phyloP scores from a whole-genome alignment of 2,888 invertebrate genomes.

The Dendrolimus pini region DNA sequence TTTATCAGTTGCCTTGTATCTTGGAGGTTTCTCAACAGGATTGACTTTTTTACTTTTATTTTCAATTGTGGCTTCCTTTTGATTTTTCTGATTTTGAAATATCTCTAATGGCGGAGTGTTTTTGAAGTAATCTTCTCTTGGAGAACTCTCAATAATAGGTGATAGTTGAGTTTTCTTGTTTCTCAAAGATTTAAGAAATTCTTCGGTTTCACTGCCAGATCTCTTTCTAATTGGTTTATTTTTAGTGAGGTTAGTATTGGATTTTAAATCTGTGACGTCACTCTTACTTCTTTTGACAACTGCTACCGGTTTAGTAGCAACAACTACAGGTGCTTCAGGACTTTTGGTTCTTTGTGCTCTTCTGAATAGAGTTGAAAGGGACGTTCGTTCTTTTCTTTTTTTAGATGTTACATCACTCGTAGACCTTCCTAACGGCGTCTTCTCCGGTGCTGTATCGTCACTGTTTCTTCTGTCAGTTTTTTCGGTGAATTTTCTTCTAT shows the following conservation, averaged over 20 bases:
- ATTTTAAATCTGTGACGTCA: conserved; percentile 80
- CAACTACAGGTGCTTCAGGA: conserved; percentile 68
- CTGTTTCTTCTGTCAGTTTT: conserved; percentile 71
- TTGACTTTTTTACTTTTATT: conserved; percentile 56
- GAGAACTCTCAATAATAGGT: conserved; percentile 87
- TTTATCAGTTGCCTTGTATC: conserved; percentile 54
- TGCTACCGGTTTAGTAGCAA: conserved; percentile 52
- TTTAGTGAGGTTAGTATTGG: conserved; percentile 59
- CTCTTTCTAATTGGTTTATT: conserved; percentile 73
- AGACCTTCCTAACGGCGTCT: conserved; percentile 69
- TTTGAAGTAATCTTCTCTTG: conserved; percentile 82
- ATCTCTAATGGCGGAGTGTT: conserved; percentile 58
- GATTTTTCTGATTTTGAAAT: conserved; percentile 49
- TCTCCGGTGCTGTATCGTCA: conserved; percentile 60
- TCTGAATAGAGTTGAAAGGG: conserved; percentile 81
- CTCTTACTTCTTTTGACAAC: conserved; percentile 78
- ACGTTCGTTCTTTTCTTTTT: conserved; percentile 73
- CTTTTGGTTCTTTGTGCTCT: conserved; percentile 73
- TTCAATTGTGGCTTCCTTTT: conserved; percentile 34
- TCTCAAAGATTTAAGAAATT: conserved; percentile 68
- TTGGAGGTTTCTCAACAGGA: conserved; percentile 65
- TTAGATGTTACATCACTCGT: conserved; percentile 74
- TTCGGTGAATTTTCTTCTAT: conserved; percentile 74
- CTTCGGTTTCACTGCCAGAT: conserved; percentile 79
- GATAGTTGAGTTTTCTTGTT: conserved; percentile 83